Base-by-base conservation (phyloP, 2,888 invertebrate species). In the Drosophila subsilvestris region DNA sequence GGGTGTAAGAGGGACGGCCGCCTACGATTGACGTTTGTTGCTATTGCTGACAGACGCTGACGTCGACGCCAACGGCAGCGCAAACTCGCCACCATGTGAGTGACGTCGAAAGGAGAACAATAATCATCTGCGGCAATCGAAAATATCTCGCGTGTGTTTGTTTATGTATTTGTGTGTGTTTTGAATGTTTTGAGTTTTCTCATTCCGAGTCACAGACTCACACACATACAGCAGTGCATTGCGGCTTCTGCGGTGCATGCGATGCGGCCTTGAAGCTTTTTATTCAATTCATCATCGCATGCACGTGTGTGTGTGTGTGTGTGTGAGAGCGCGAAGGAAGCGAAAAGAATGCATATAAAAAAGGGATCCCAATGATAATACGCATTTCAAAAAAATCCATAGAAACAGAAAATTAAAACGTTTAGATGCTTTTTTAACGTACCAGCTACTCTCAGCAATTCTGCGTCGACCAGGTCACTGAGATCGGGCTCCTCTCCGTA, bases 401-500 rank as follows among this genome's bases (percentile, higher is more conserved):
- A 7, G n/a, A n/a, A 37, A 6, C 37, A 37, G 14, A 14, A n/a
- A 37, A n/a, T 27, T 27, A 27, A 9, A 25, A 4, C 4, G 32
- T 14, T 14, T 14, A 37, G 5, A 37, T 37, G 2, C 5, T 37
- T 14, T 37, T 63, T 50, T 9, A n/a, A 42, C 5, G 10, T 93
- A 98, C 98, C 98, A 92, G 95, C 95, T 66, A 91, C 94, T 90
- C 97, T 95, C 77, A 98, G 94, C 79, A 98, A 95, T 91, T 98
- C 97, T 14, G 96, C 95, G 70, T 96, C 95, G 85, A 98, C 96
- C 89, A 98, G 94, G 71, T 96, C 96, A 89, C 94, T 95, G 77
- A 98, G 94, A 93, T 98, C 97, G 63, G 98, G 98, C 93, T 98
- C 98, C 92, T 98, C 98, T 90, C 98, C 98, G 93, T 99, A 99